Base-by-base conservation (phyloP, 92 coral and sea anemone genomes). In the Zoanthus sociatus region DNA sequence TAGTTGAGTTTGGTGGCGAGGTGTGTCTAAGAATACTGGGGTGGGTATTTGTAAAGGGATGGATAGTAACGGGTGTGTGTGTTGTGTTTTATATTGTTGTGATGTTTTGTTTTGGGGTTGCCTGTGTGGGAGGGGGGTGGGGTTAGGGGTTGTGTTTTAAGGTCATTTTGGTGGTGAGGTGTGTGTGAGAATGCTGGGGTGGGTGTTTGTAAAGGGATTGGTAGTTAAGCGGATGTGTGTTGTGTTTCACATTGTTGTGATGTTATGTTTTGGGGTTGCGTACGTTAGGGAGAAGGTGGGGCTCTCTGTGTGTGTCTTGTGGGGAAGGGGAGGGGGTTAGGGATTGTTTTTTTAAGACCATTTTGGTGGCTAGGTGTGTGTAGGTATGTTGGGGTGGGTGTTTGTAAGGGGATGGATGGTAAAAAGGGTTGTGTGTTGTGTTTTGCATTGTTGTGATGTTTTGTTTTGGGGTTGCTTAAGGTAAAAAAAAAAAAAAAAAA, bases 51-150 rank as follows among this genome's bases (percentile, higher is more conserved):
- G 48, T 71, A 26, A 71, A 71, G 47, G 76, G 76, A 32, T 71
- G 76, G 76, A 26, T 32, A 26, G 16, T 11, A 71, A 71, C 33
- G 50, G 48, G 16, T 31, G 50, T 26, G 76, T 37, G 76, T 71
- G 50, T 71, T 71, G 50, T 37, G 76, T 56, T 56, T 10, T 56
- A 56, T 56, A 12, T 56, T 56, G 64, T 56, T 56, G 64, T 10
- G 16, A 31, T n/a, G 73, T 68, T 68, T 68, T 68, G 73, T 68
- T 68, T 68, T 68, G 73, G 73, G 73, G 73, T 68, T 68, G 73
- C 42, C 9, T 68, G 60, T 54, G 15, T 54, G 42, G 42, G 42
- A 37, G 0, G 42, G 42, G 42, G 42, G 42, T 37, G 42, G 42
- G 42, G 42, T 37, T 37, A 37, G 42, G 42, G 42, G 42, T 37